Conservation (phyloP, 2,888 invertebrate genomes). For the Chromoteleia sp. region DNA sequence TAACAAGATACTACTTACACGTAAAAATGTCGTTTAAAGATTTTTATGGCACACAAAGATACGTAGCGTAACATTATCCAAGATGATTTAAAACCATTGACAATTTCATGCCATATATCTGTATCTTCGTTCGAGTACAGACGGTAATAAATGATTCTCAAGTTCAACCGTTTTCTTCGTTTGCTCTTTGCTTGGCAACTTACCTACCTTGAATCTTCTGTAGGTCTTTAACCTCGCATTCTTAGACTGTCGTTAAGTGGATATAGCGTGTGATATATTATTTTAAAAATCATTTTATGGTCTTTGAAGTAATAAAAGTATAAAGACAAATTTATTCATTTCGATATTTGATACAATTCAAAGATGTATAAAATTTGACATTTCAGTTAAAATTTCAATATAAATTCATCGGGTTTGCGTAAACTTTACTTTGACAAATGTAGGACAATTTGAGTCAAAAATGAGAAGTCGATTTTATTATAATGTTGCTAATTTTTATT, state of each 20-base stretch:
- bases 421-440: too few species aligned
- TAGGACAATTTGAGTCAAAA: too few species aligned
- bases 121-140: slow-evolving; percentile 23
- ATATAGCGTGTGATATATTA: slow-evolving; percentile 42
- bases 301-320: slow-evolving; percentile 8
- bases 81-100: slow-evolving; percentile 18
- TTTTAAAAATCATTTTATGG: slow-evolving; percentile 31
- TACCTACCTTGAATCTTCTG: slow-evolving; percentile 80
- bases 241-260: slow-evolving; percentile 71
- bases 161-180: slow-evolving; percentile 68
- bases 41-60: not conserved
- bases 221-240: slow-evolving; percentile 81
- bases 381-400: not conserved
- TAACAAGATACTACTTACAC: not conserved
- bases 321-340: not conserved
- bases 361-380: not conserved
- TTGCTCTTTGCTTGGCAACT: slow-evolving; percentile 67
- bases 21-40: slow-evolving; percentile 1
- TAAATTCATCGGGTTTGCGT: too few species aligned
- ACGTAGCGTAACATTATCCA: not conserved
- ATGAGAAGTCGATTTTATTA: too few species aligned
- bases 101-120: slow-evolving; percentile 23
- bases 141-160: slow-evolving; percentile 61
- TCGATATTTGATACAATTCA: not conserved
- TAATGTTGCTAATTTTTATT: not conserved